Base-by-base conservation (phyloP, 2,797 vertebrate genomes). In the Ceryle rudis region DNA sequence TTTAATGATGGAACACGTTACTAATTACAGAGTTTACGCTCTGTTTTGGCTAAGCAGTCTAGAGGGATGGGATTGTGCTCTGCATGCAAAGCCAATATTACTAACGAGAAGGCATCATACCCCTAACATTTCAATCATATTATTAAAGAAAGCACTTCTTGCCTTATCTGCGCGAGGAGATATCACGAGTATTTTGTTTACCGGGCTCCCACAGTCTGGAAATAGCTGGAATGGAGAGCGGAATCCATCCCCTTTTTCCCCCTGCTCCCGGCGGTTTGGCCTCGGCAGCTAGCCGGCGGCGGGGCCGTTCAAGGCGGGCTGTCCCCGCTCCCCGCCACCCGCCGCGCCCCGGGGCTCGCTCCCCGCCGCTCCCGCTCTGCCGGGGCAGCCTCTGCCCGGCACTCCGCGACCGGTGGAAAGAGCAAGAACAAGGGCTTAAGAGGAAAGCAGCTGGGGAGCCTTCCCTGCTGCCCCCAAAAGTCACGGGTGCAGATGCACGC, bases 1-100 rank as follows among this genome's bases (percentile, higher is more conserved):
- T 97, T 97, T 97, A 97, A 97, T 95, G 97, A 97, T 86, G 86
- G 93, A 97, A 97, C 88, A 83, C 92, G 88, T 97, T 95, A 97
- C 98, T 98, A 98, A 98, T 98, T 97, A 96, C 92, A 69, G 93
- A 97, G 97, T 97, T 97, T 90, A 97, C 92, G 96, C 97, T 97
- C 62, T 96, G 94, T 97, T 97, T 97, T 97, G 97, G 97, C 97
- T 97, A 96, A 92, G 96, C 97, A 95, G 96, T 91, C 96, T 95
- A 58, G 96, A 95, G 91, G 83, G 90, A 94, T 70, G 93, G 86
- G 41, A 88, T 91, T 86, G 81, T 89, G 95, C 92, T 86, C 86
- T 66, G 96, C 92, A 97, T 97, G 96, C 97, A 97, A 97, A 97
- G 91, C 91, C 95, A 91, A 39, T 97, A 96, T 97, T 97, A 97